A percentile compares a stretch with the other conserved stretches of the same genome.
phyloP scores from a whole-genome alignment of 2,888 invertebrate species.

The Drosophila neonasuta region DNA sequence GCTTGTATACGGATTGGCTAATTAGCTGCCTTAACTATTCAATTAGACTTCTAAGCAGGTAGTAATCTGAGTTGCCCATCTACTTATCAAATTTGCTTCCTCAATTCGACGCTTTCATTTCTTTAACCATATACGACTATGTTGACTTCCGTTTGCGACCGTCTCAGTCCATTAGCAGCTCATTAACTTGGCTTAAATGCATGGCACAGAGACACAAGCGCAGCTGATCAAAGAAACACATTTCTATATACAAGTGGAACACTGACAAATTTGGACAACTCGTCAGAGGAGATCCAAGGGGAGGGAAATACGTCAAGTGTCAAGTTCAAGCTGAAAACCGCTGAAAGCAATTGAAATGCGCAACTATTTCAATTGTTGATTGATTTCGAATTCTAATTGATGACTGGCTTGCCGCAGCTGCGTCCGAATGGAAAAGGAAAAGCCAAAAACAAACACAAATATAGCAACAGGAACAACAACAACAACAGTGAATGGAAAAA shows the following conservation, averaged over 20 bases:
- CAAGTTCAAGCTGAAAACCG: constrained; percentile 66
- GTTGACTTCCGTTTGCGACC: constrained; percentile 54
- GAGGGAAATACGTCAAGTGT: constrained; percentile 45
- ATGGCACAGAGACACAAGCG: constrained; percentile 37
- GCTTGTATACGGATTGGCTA: background rate
- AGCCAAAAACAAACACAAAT: constrained; percentile 14
- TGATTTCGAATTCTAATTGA: constrained; percentile 69
- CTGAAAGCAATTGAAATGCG: constrained; percentile 66
- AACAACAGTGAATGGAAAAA: constrained; percentile 13
- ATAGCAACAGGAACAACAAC: constrained; percentile 2
- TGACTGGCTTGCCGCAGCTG: constrained; percentile 45
- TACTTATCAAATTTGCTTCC: constrained; percentile 48
- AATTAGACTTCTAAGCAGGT: constrained; percentile 47
- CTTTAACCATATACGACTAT: constrained; percentile 39
- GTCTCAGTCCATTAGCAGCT: constrained; percentile 45
- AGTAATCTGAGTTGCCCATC: constrained; percentile 49
- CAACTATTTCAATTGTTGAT: constrained; percentile 63
- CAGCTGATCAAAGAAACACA: constrained; percentile 60
- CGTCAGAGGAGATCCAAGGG: background rate
- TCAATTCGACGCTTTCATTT: constrained; percentile 59
- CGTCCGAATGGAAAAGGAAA: constrained; percentile 22
- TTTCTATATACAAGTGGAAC: constrained; percentile 19
- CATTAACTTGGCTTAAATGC: constrained; percentile 62
- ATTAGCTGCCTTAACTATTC: constrained; percentile 13
- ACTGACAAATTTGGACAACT: constrained; percentile 36